phyloP scores from a whole-genome alignment of 2,888 invertebrate genomes.

The Rhopalosiphum nymphaeae region DNA sequence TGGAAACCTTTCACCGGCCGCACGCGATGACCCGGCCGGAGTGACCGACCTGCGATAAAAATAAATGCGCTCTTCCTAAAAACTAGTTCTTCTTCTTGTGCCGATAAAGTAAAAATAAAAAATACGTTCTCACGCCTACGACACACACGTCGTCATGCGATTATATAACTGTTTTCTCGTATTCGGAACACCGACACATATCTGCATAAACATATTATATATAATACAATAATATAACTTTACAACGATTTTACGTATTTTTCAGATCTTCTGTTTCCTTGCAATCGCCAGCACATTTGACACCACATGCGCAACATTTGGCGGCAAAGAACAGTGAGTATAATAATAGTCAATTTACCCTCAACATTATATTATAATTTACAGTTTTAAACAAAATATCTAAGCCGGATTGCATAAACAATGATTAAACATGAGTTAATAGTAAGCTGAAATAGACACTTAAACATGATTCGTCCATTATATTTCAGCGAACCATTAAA shows the following conservation, averaged over 20 bases:
- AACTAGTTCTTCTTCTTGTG: constrained; percentile 4
- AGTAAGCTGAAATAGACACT: neutral
- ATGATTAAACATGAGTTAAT: neutral
- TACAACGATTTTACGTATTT: neutral
- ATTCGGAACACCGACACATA: neutral
- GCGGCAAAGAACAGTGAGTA: constrained; percentile 58
- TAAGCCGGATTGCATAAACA: neutral
- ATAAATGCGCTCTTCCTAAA: constrained; percentile 15
- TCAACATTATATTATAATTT: neutral
- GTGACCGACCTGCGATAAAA: constrained; percentile 18
- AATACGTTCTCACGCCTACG: constrained; percentile 38
- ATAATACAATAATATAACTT: neutral
- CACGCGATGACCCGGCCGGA: constrained; percentile 3
- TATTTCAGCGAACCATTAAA: neutral
- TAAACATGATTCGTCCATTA: neutral
- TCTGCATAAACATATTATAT: neutral
- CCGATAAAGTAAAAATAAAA: neutral
- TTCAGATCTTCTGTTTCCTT: constrained; percentile 40
- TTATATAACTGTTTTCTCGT: constrained; percentile 3
- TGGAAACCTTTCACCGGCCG: constrained; percentile 57
- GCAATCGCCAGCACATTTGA: neutral
- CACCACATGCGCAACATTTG: constrained; percentile 40
- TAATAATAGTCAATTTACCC: neutral
- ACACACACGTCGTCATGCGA: neutral
- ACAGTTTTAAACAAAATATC: neutral